Evolutionary conservation across 2,888 invertebrate genomes (phyloP).

Genomic region (Ctenicera cuprea): DNA sequence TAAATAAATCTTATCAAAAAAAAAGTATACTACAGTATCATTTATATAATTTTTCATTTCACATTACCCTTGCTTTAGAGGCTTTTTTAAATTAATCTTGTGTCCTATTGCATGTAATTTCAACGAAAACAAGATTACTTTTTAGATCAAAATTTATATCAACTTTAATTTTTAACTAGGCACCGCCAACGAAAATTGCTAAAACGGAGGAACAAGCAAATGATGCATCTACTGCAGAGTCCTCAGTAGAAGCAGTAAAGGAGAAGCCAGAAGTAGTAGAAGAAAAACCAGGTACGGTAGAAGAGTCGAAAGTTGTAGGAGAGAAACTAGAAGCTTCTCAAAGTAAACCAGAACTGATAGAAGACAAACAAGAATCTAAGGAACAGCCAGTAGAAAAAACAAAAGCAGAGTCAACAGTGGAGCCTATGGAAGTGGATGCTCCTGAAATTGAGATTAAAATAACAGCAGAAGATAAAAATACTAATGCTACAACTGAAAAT

Average conservation of each 20-base stretch:
- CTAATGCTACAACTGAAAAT: constrained; percentile 14
- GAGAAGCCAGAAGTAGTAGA: not conserved
- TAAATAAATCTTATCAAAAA: too few relatives aligned
- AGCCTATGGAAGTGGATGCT: constrained; percentile 48
- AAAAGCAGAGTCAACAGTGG: constrained; percentile 58
- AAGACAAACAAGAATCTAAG: constrained; percentile 52
- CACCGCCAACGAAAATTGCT: constrained; percentile 75
- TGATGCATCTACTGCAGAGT: constrained; percentile 30
- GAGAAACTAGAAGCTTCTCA: not conserved
- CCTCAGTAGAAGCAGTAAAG: constrained; percentile 26
- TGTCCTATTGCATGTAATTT: too few relatives aligned
- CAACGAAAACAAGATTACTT: too few relatives aligned
- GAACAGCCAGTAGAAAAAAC: constrained; percentile 65
- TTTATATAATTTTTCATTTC: too few relatives aligned
- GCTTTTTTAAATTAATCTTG: too few relatives aligned
- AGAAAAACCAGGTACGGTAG: not conserved
- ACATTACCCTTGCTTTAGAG: too few relatives aligned
- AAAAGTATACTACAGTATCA: too few relatives aligned
- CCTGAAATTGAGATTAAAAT: constrained; percentile 3
- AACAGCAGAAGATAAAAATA: constrained; percentile 8
- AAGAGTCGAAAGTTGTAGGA: not conserved
- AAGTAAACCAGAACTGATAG: constrained; percentile 39
- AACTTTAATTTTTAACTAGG: constrained; percentile 58
- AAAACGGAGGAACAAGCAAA: constrained; percentile 71
- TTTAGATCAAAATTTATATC: too few relatives aligned